Conservation (phyloP, 2,797 vertebrate species). For the Prionace glauca region DNA sequence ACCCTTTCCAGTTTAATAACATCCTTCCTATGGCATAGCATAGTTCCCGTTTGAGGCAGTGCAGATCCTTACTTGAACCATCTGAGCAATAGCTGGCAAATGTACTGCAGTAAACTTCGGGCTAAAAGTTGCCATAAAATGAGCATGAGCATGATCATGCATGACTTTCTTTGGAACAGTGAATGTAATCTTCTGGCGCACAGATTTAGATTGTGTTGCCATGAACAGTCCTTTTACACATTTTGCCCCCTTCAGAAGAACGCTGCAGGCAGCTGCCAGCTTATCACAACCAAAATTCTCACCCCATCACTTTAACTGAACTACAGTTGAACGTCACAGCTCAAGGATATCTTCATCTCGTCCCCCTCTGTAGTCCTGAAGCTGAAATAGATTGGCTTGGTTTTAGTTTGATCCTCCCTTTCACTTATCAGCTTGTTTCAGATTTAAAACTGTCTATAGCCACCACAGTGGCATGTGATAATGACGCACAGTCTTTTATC, state of each 20-base stretch:
- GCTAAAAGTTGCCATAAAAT: not conserved
- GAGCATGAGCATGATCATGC: not conserved
- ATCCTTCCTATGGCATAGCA: too few relatives aligned
- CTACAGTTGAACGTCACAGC: not conserved
- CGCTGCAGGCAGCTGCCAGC: not conserved
- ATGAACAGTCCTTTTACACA: not conserved
- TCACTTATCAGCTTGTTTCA: not conserved
- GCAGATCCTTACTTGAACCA: not conserved
- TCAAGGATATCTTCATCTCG: not conserved
- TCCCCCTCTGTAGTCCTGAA: not conserved
- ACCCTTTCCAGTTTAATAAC: too few relatives aligned
- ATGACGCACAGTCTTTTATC: not conserved
- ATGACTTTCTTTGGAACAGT: not conserved
- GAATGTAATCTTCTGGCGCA: not conserved
- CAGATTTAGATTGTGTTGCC: too few relatives aligned
- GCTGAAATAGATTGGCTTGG: not conserved
- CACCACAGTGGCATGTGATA: not conserved
- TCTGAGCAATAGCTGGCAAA: not conserved
- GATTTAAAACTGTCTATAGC: not conserved
- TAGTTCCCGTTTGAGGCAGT: not conserved
- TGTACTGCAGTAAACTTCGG: not conserved
- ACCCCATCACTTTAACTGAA: constrained; percentile 42
- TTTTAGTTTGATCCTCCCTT: not conserved
- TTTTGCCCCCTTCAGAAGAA: not conserved
- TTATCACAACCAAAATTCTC: constrained; percentile 49